phyloP scores from a whole-genome alignment of 2,113 vertebrate genomes.

The Pygoscelis adeliae region DNA sequence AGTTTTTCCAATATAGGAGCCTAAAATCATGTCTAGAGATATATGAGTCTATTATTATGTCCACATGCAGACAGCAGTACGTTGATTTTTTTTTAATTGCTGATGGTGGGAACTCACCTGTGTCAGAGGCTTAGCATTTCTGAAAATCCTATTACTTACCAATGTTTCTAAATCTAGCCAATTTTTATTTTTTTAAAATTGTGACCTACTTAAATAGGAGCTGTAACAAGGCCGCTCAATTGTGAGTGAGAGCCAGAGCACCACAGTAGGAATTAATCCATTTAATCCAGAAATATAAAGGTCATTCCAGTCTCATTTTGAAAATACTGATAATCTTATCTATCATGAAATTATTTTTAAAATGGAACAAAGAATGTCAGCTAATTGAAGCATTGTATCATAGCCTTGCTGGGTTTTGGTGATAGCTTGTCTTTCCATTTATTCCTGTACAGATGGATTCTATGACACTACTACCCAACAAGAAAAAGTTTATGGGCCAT shows the following conservation, averaged over 20 bases:
- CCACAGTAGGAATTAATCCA: neutral
- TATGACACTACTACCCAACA: neutral
- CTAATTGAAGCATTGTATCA: neutral
- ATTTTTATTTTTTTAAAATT: neutral
- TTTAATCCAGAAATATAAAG: neutral
- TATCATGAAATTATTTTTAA: neutral
- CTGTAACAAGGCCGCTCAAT: neutral
- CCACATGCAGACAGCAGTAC: neutral
- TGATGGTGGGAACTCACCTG: neutral
- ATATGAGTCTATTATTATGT: neutral
- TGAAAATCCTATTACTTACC: neutral
- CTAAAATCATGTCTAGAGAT: neutral
- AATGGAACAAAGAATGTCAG: neutral
- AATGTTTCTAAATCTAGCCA: neutral
- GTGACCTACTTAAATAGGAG: slow-evolving; percentile 17
- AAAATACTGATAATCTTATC: neutral
- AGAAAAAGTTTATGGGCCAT: neutral
- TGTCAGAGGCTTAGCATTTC: neutral
- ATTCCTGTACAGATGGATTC: neutral
- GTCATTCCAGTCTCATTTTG: neutral
- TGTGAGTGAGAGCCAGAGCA: neutral
- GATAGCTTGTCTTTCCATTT: neutral
- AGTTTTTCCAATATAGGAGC: neutral
- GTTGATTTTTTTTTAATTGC: neutral
- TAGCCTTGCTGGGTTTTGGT: neutral